Base-by-base conservation (phyloP, 2,888 invertebrate genomes). In the Synergus japonicus region DNA sequence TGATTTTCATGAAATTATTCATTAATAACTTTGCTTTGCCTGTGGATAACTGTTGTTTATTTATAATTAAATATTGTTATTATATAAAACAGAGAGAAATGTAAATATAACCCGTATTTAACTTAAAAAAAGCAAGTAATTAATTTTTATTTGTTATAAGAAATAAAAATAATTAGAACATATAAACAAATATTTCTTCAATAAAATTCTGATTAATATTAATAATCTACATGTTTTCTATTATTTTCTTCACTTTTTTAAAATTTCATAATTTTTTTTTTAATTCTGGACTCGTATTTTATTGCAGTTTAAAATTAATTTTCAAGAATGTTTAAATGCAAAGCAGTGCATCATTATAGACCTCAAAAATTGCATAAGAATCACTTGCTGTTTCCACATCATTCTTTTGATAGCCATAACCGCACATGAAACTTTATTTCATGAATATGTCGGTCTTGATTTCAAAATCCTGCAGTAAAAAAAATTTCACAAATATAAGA, bases 361-460 rank as follows among this genome's bases (percentile, higher is more conserved):
- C 13, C 46, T 49, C 29, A 69, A 69, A 49, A 69, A n/a, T 65
- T 65, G 43, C n/a, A 9, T 29, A 49, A 69, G 46, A 49, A 9
- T 60, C 22, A 60, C 22, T 29, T 49, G 49, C 22, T 49, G 15
- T 69, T 69, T 46, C 69, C 9, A 49, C 69, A 29, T 69, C 15
- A 22, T 69, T 69, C 69, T 69, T 69, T 46, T 69, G 44, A 69
- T 67, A 41, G 66, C 12, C 66, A 18, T 43, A 67, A 67, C 66
- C 41, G 66, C 41, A 67, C 18, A 29, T 67, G 10, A 46, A 69
- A 49, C 69, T 29, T 49, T 10, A 69, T 69, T 69, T 69, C 37
- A 54, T 69, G 49, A 69, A 15, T 37, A 69, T 49, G 49, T 69
- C 46, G 49, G 22, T 10, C 15, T 29, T 49, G 7, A 49, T 49